These are phyloP conservation scores for Corythucha ciliata DNA, from an alignment of 2,888 invertebrate species.

Conservation along the genomic window DNA sequence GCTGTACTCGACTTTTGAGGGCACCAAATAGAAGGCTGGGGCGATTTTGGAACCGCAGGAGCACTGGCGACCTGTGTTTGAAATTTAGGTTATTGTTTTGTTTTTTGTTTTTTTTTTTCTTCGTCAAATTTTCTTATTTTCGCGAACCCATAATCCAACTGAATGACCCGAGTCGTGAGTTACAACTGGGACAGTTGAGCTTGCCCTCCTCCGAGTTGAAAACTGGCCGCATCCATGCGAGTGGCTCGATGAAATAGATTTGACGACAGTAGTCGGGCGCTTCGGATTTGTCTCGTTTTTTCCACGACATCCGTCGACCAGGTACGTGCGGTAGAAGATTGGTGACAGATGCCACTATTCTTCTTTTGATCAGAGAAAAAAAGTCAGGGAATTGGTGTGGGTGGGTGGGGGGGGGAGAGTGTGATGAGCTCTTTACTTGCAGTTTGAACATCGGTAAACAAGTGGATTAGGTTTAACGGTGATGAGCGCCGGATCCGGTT, in stretches of 20 bases:
- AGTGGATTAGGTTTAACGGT: conserved; percentile 70
- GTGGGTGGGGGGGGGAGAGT: not conserved
- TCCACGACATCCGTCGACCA: conserved; percentile 46
- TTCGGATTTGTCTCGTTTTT: conserved; percentile 37
- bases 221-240: conserved; percentile 77
- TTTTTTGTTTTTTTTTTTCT: not conserved
- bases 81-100: conserved; percentile 1
- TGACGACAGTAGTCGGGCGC: conserved; percentile 50
- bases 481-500: conserved; percentile 66
- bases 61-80: conserved; percentile 64
- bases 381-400: not conserved
- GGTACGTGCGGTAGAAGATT: conserved; percentile 66
- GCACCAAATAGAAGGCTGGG: conserved; percentile 84
- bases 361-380: conserved; percentile 39
- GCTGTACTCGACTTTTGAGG: conserved; percentile 82
- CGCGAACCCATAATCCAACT: conserved; percentile 75
- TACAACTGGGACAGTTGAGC: conserved; percentile 76
- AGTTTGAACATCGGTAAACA: conserved; percentile 74
- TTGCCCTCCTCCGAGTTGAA: conserved; percentile 65
- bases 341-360: conserved; percentile 69
- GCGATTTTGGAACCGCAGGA: conserved; percentile 83
- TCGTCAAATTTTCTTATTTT: not conserved
- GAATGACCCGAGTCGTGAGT: conserved; percentile 75
- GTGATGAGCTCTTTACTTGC: conserved; percentile 45
- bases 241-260: conserved; percentile 80